Base-by-base conservation (phyloP, 2,113 vertebrate genomes). In the Syngnathus scovelli region DNA sequence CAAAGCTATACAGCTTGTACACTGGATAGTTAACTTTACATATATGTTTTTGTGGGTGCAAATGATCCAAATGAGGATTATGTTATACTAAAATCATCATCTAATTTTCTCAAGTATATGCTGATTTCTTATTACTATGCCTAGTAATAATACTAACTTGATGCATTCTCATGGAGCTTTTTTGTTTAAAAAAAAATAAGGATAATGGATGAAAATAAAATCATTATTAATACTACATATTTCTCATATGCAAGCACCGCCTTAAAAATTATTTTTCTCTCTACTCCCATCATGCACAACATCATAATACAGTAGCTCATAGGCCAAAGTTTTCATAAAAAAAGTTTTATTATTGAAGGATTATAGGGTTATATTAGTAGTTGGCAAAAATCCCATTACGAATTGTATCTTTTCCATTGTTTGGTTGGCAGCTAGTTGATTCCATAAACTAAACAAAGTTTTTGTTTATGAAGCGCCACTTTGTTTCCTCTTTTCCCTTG, bases 391-490 rank as follows among this genome's bases (percentile, higher is more conserved):
- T 36, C 15, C 15, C 27, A 58, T 58, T 36, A 16, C 27, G 16
- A 58, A 36, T 58, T 15, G 54, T 18, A 36, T 36, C 55, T 36
- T 55, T 55, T 36, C 15, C 55, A 36, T 36, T 58, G 5, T 36
- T 16, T 58, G 55, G 5, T 58, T 58, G 27, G 4, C 18, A 21
- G 8, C 8, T 16, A 18, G 55, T 27, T 59, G n/a, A 33, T 60
- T n/a, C 38, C 69, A 67, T 71, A 78, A 83, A 81, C 63, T 71
- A 13, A 51, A 67, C 52, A 70, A 54, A 64, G 59, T 38, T 61
- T 56, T 48, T 69, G 62, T 77, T 74, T 77, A 54, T 84, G 70
- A 77, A 73, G 70, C 63, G 62, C 69, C 68, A 64, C 39, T 79
- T 46, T 74, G 13, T 39, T 2, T 21, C 48, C 43, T 51, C 56